Evolutionary conservation across 1,140 invertebrate species (phyloP), one percentile per base, ranked within the genome.

Genomic region (Caerostris extrusa): DNA sequence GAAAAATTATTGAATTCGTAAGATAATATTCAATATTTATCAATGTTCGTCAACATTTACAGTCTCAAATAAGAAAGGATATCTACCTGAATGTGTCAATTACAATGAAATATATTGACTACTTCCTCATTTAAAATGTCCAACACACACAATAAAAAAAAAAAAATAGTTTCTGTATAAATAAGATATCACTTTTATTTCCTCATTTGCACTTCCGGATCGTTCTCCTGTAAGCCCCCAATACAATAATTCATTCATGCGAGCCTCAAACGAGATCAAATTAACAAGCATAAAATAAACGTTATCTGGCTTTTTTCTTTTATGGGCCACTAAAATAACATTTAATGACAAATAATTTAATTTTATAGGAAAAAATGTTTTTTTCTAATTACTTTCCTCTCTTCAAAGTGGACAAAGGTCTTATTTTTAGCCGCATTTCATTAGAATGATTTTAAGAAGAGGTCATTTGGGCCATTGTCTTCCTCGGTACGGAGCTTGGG

Each of bases 351-450:
- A 7, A 14, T 56, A n/a, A 85, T 85, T 85, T 85, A 85, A 60
- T 85, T 85, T 85, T 56, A 19, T 85, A 58, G 56, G 58, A 85
- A 58, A 58, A 57, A 14, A 56, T 3, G 34, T 7, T 5, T 6
- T 12, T 12, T 12, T n/a, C 58, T 64, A 88, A 88, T 88, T 53
- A 88, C 86, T 88, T 88, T 88, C 86, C 86, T 88, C 53, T 6
- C 12, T n/a, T 55, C 17, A 64, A 64, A 88, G 50, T 64, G 58
- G 60, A 88, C 60, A 88, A 85, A 85, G 56, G 19, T 64, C 58
- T 88, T 88, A 88, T 88, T 88, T 88, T 88, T 88, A 88, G 61
- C 14, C 50, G 10, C 14, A 64, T 88, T 55, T 88, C 12, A 88
- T 61, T 87, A 7, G 57, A 85, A 64, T 88, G 86, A 64, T 34